phyloP scores from a whole-genome alignment of 1,140 invertebrate species.

The Drosophila dunni region DNA sequence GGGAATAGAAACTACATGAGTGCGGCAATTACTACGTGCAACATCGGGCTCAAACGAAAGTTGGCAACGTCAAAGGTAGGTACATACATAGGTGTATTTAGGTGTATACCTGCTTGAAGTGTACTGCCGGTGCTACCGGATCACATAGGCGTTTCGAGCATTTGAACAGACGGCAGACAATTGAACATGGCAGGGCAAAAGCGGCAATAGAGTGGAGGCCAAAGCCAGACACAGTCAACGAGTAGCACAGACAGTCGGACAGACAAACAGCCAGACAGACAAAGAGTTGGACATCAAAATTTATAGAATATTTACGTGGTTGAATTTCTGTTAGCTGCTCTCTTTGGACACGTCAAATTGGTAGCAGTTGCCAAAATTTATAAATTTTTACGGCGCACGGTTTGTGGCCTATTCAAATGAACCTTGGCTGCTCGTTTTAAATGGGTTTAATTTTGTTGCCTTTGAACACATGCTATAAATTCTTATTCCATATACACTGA shows the following conservation, averaged over 20 bases:
- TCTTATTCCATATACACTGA: not conserved
- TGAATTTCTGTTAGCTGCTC: constrained; percentile 46
- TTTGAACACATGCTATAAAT: not conserved
- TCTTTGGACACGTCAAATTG: constrained; percentile 22
- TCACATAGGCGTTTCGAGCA: constrained; percentile 53
- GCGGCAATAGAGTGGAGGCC: not conserved
- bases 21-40: constrained; percentile 58
- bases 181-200: constrained; percentile 42
- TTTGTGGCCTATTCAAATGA: constrained; percentile 50
- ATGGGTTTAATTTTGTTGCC: constrained; percentile 18
- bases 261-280: constrained; percentile 12
- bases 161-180: constrained; percentile 60
- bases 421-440: constrained; percentile 19
- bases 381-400: constrained; percentile 38
- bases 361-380: constrained; percentile 56
- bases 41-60: constrained; percentile 53
- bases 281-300: constrained; percentile 49
- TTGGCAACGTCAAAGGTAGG: constrained; percentile 23
- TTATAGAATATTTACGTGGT: constrained; percentile 67
- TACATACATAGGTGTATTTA: not conserved
- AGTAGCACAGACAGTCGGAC: not conserved
- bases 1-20: constrained; percentile 46
- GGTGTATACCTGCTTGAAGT: constrained; percentile 21
- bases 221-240: not conserved
- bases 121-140: constrained; percentile 12